Percentiles rank a stretch among this genome's conserved stretches.
Conservation (phyloP, 2,888 invertebrate species). For the Leptopterna dolabrata region DNA sequence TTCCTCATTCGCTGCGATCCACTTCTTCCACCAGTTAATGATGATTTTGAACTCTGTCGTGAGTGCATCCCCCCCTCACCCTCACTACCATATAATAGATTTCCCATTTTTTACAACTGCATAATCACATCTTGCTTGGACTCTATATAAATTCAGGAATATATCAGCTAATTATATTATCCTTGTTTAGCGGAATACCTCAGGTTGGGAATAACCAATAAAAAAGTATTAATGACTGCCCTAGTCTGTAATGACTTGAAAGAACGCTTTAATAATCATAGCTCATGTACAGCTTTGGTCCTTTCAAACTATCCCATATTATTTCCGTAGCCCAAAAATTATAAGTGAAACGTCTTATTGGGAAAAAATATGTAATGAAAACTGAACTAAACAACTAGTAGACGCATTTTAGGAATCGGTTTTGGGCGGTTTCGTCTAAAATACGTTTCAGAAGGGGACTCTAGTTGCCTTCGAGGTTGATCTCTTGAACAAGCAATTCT, state of each 20-base stretch:
- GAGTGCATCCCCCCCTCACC: no score
- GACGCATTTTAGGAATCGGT: neutral
- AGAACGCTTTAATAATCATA: constrained; percentile 41
- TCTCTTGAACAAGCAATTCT: constrained; percentile 50
- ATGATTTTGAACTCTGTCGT: no score
- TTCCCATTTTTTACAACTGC: no score
- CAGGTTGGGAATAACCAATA: neutral
- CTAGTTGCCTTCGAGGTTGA: constrained; percentile 13
- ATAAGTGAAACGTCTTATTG: no score
- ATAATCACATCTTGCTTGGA: neutral
- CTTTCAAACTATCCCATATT: neutral
- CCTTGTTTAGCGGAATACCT: neutral
- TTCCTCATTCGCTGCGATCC: no score
- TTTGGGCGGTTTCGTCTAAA: neutral
- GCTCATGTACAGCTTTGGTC: constrained; percentile 26
- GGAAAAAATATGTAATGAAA: neutral
- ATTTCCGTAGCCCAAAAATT: neutral
- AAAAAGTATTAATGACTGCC: constrained; percentile 36
- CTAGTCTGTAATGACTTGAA: constrained; percentile 27
- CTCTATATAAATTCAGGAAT: neutral
- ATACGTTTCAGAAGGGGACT: neutral
- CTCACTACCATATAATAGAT: no score
- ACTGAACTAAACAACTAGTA: neutral
- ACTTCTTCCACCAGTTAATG: no score
- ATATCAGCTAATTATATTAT: neutral